Base-by-base conservation (phyloP, 1,140 invertebrate species). In the Bursaphelenchus mucronatus region DNA sequence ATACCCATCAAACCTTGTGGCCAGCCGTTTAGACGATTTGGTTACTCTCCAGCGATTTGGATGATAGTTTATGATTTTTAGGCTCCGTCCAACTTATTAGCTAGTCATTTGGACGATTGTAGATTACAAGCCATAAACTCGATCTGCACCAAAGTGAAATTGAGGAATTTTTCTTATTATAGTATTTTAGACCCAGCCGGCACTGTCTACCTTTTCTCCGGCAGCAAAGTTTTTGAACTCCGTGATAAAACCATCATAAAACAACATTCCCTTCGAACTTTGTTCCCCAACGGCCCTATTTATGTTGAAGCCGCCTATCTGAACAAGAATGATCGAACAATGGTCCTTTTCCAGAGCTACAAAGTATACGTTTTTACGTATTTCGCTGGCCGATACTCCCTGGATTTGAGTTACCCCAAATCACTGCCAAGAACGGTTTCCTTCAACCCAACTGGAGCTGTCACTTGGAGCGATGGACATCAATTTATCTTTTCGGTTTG, bases 331-430 rank as follows among this genome's bases (percentile, higher is more conserved):
- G 50, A 41, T 11, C 8, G 39, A 6, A 46, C 52, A 10, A 69
- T 69, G 17, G 30, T 66, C 17, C 69, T 69, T 8, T 69, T 69
- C 61, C 69, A 72, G 43, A 49, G 69, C 15, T 46, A 66, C 52
- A 69, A 66, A n/a, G 59, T 69, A 19, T 69, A 73, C 47, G 64
- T 45, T 30, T 69, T 68, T 51, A n/a, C 71, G n/a, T 70, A 30
- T 45, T 19, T 45, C 21, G n/a, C 49, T n/a, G n/a, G 43, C 9
- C 41, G 54, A 39, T 70, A 61, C 43, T 21, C 49, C 7, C 45
- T 70, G 8, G 68, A 71, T 54, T 15, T 10, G 13, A 52, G 41
- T 8, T 70, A 54, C 45, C 68, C 68, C 8, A 70, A 70, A 51
- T 15, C 61, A 19, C 15, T 70, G 13, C 51, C 68, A 10, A n/a